These are phyloP conservation scores for Leptopilina boulardi DNA, from an alignment of 1,140 invertebrate genomes.

Conservation along the genomic window DNA sequence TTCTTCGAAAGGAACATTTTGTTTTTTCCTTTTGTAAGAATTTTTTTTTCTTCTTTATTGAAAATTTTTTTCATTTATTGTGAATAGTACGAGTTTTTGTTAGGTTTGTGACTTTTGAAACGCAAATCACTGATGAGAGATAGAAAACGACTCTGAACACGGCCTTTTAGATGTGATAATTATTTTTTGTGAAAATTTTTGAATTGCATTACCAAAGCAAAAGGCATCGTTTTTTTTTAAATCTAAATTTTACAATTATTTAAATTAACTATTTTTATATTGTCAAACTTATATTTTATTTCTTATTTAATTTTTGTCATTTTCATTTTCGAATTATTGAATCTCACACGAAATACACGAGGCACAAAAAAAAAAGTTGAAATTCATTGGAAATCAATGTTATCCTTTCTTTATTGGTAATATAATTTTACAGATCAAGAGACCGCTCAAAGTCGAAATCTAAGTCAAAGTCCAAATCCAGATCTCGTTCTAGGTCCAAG, in stretches of 20 bases:
- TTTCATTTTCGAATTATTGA: slow-evolving; percentile 36
- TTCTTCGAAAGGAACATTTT: neutral
- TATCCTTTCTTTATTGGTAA: slow-evolving; percentile 56
- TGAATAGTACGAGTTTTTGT: slow-evolving; percentile 1
- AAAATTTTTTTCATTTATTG: neutral
- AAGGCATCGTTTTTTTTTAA: neutral
- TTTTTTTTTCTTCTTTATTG: neutral
- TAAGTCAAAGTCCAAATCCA: slow-evolving; percentile 78
- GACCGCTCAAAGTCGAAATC: slow-evolving; percentile 78
- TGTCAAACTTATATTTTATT: too few species aligned
- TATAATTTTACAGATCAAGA: slow-evolving; percentile 77
- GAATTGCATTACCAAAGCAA: neutral
- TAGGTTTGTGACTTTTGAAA: slow-evolving; percentile 16
- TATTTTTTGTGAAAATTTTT: neutral
- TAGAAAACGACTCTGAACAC: slow-evolving; percentile 3
- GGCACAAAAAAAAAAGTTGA: slow-evolving; percentile 39
- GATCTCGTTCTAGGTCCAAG: slow-evolving; percentile 78
- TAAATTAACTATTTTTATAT: too few species aligned
- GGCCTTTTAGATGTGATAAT: slow-evolving; percentile 36
- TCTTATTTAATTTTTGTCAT: slow-evolving; percentile 33
- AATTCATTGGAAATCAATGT: slow-evolving; percentile 57
- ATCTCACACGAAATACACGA: slow-evolving; percentile 44
- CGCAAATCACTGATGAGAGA: neutral
- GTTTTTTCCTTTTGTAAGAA: neutral
- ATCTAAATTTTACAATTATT: neutral